phyloP scores from a whole-genome alignment of 2,888 invertebrate species.

The Thymelicus acteon region DNA sequence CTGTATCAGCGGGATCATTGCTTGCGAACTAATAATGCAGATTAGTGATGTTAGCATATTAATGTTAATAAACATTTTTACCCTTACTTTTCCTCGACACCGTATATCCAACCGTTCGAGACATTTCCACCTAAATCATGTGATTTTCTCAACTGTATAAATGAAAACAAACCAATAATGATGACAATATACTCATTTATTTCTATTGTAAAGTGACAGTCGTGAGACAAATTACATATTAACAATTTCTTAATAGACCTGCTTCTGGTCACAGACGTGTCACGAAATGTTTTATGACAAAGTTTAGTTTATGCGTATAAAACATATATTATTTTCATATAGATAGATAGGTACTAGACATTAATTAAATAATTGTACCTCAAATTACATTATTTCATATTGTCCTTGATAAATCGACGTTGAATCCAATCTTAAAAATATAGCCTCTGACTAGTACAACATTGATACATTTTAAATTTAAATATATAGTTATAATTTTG shows the following conservation, averaged over 20 bases:
- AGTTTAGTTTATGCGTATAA: conserved; percentile 29
- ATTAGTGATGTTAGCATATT: conserved; percentile 42
- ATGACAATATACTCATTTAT: conserved; percentile 80
- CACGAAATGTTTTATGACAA: conserved; percentile 30
- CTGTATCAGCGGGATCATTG: not conserved
- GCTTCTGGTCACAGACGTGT: conserved; percentile 33
- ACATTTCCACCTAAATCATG: conserved; percentile 46
- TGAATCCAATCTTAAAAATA: conserved; percentile 33
- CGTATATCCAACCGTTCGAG: conserved; percentile 39
- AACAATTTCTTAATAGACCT: conserved; percentile 31
- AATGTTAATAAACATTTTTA: conserved; percentile 48
- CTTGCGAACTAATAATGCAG: conserved; percentile 28
- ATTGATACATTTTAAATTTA: conserved; percentile 38
- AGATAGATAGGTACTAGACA: conserved; percentile 37
- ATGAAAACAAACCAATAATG: conserved; percentile 77
- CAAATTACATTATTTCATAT: conserved; percentile 38
- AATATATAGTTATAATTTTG: conserved; percentile 38
- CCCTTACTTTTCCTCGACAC: conserved; percentile 45
- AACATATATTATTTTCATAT: conserved; percentile 41
- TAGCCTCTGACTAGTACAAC: conserved; percentile 44
- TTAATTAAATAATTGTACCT: conserved; percentile 39
- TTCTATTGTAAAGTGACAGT: conserved; percentile 65
- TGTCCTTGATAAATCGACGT: conserved; percentile 45
- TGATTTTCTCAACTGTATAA: conserved; percentile 39
- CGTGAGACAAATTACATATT: conserved; percentile 47